These are phyloP conservation scores for Bembecia ichneumoniformis DNA, from an alignment of 2,888 invertebrate genomes.

Conservation along the genomic window DNA sequence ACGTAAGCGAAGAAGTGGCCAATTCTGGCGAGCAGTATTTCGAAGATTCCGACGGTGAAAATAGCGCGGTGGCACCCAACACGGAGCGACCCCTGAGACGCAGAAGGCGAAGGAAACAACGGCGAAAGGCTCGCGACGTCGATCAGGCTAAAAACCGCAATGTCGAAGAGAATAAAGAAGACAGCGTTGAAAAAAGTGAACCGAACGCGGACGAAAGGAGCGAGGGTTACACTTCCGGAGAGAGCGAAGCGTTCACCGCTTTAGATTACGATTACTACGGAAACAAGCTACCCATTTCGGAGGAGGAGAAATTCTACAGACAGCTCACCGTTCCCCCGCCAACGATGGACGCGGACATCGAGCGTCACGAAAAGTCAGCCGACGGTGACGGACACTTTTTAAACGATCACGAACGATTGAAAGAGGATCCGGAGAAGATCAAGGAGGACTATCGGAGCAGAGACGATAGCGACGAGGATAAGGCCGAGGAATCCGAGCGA, in stretches of 20 bases:
- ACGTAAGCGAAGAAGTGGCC: slow-evolving; percentile 12
- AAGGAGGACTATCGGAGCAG: slow-evolving; percentile 3
- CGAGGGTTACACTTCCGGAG: slow-evolving; percentile 4
- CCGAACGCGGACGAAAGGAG: slow-evolving; percentile 3
- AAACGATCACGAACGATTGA: slow-evolving; percentile 43
- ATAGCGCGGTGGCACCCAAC: slow-evolving; percentile 28
- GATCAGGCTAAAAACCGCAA: slow-evolving; percentile 5
- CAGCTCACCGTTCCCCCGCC: slow-evolving; percentile 45
- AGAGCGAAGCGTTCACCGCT: slow-evolving; percentile 29
- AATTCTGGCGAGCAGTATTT: slow-evolving; percentile 21
- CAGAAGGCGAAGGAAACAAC: slow-evolving; percentile 40
- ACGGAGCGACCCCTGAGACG: slow-evolving; percentile 37
- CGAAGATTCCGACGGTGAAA: slow-evolving; percentile 35
- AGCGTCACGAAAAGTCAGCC: slow-evolving; percentile 32
- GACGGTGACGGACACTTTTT: slow-evolving; percentile 29
- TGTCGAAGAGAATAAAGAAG: not conserved
- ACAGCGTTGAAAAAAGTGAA: not conserved
- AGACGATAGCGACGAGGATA: slow-evolving; percentile 11
- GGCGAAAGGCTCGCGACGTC: slow-evolving; percentile 34
- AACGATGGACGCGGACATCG: slow-evolving; percentile 43
- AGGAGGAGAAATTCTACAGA: slow-evolving; percentile 46
- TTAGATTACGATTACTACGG: slow-evolving; percentile 57
- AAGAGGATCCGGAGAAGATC: slow-evolving; percentile 37
- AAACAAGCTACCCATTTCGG: slow-evolving; percentile 40
- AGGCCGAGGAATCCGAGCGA: slow-evolving; percentile 18